Base-by-base conservation (phyloP, 2,888 invertebrate genomes). In the Cepaea hortensis region DNA sequence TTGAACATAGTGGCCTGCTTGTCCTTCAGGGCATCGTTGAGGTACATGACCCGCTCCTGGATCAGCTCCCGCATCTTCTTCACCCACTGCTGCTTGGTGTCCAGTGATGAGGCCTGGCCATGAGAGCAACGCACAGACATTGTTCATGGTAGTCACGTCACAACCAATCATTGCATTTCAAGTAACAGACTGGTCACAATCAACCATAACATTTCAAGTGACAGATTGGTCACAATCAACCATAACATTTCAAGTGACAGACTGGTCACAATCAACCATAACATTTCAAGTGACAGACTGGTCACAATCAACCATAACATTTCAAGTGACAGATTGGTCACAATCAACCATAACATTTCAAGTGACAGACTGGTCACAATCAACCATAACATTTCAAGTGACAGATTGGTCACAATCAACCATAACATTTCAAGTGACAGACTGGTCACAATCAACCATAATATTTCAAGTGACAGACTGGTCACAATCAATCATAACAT, bases 21-120 rank as follows among this genome's bases (percentile, higher is more conserved):
- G 77, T 91, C 92, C 75, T 94, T 93, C 77, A 94, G 91, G 48
- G 98, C 97, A 93, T 97, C 96, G 0, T 92, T 91, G 88, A 94
- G 91, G 90, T 93, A 94, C 88, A 94, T 88, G 90, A 95, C 92
- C 75, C 94, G 90, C 89, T 94, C 94, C 88, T 94, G 93, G 82
- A 99, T 98, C 86, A 99, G 97, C 95, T 99, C 98, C 88, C 98
- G 95, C 85, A 99, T 95, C 92, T 98, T 97, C 92, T 98, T 98
- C 88, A 99, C 98, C 99, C 99, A 99, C 73, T 97, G 96, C 95
- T 98, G 98, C 94, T 99, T 99, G 77, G 97, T 97, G 93, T 99
- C 98, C 86, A 98, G 95, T 70, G 97, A 97, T 82, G 97, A 97
- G 0, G 98, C 98, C 95, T 98, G 96, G 76, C 3, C 20, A 13